Percentiles rank a stretch among this genome's conserved stretches.
These are phyloP conservation scores for Phortica magna DNA, from an alignment of 2,888 invertebrate species.

Conservation along the genomic window DNA sequence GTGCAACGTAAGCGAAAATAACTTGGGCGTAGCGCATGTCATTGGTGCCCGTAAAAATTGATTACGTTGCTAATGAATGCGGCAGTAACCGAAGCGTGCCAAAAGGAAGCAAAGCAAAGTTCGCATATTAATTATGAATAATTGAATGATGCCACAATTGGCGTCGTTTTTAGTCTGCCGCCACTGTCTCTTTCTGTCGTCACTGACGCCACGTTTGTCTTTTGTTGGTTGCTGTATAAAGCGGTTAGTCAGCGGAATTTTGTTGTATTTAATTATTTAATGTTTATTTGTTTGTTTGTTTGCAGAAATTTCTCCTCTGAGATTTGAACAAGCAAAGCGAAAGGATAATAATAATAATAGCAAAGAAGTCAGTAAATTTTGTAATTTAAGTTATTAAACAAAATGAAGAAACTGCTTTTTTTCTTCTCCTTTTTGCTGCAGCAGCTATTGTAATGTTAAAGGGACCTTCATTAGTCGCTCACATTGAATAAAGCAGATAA, in stretches of 20 bases:
- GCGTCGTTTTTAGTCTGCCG: neutral
- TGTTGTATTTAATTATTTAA: neutral
- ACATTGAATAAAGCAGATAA: too few species aligned
- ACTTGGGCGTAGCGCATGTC: too few species aligned
- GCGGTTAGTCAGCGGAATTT: neutral
- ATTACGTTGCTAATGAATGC: too few species aligned
- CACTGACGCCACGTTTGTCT: too few species aligned
- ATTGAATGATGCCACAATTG: neutral
- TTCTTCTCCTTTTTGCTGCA: neutral
- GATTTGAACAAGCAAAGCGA: neutral
- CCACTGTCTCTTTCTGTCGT: too few species aligned
- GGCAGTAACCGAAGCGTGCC: too few species aligned
- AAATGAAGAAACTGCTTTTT: neutral
- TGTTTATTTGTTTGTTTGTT: neutral
- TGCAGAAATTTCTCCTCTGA: neutral
- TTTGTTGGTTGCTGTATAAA: neutral
- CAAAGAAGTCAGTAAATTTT: neutral
- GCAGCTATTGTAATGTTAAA: too few species aligned
- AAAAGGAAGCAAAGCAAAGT: neutral
- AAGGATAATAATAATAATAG: neutral
- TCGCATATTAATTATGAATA: conserved; percentile 8
- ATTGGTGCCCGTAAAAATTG: too few species aligned
- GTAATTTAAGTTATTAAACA: neutral
- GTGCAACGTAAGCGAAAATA: too few species aligned
- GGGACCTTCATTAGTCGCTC: too few species aligned